Percentiles rank a stretch among this genome's conserved stretches.
phyloP scores from a whole-genome alignment of 2,797 vertebrate genomes.

The Rhabdophis nuchalis region DNA sequence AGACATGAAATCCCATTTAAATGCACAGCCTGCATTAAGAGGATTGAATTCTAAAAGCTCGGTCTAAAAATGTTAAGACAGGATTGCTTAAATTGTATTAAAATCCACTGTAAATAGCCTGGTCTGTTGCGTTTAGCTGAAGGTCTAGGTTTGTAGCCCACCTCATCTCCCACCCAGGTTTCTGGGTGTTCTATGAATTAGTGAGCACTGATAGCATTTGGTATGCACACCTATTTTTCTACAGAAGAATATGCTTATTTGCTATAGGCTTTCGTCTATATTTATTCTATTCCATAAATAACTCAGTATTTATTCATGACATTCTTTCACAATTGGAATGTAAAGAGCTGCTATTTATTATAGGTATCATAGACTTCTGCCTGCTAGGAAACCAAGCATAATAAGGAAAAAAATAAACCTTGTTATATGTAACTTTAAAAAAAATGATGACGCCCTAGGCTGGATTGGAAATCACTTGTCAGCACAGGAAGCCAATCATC shows the following conservation, averaged over 20 bases:
- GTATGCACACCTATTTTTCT: constrained; percentile 2
- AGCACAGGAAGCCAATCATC: constrained; percentile 29
- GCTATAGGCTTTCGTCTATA: not conserved
- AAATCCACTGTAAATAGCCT: not conserved
- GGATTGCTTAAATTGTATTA: not conserved
- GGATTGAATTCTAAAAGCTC: not conserved
- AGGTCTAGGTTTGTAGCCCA: not conserved
- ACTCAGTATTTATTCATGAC: constrained; percentile 42
- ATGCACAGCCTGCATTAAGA: not conserved
- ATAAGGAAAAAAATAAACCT: constrained; percentile 41
- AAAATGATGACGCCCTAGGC: constrained; percentile 17
- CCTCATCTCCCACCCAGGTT: not conserved
- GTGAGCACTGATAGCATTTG: constrained; percentile 39
- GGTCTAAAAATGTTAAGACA: not conserved
- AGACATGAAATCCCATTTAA: not conserved
- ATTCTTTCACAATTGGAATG: constrained; percentile 12
- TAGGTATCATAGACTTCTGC: constrained; percentile 29
- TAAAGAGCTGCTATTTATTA: constrained; percentile 30
- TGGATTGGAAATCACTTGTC: constrained; percentile 8
- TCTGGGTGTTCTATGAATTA: not conserved
- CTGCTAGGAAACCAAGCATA: constrained; percentile 30
- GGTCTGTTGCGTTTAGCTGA: not conserved
- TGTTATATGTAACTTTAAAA: constrained; percentile 24
- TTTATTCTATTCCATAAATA: constrained; percentile 29
- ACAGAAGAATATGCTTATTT: constrained; percentile 3